A percentile compares a stretch with the other conserved stretches of the same genome.
Evolutionary conservation across 2,888 invertebrate species (phyloP).

Genomic region (Allolobophora icterica): DNA sequence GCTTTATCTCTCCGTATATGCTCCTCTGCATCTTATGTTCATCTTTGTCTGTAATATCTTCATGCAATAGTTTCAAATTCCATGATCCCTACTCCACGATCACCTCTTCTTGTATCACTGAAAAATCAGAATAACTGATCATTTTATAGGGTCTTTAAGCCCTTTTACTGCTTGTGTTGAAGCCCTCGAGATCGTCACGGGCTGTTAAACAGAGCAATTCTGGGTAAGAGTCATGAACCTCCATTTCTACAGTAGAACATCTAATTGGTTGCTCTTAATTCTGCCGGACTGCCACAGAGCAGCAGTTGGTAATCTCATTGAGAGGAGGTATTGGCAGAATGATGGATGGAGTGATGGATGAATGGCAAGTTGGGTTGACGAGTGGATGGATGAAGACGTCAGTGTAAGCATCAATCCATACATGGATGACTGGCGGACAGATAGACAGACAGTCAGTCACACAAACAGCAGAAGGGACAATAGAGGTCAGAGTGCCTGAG

Average conservation of each 20-base stretch:
- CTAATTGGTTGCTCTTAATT: not conserved
- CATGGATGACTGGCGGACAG: not conserved
- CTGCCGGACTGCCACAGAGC: not conserved
- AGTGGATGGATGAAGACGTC: too few relatives aligned
- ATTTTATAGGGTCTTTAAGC: not conserved
- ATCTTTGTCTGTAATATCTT: not conserved
- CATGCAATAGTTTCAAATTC: not conserved
- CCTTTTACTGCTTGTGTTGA: not conserved
- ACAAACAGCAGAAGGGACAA: not conserved
- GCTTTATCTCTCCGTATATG: not conserved
- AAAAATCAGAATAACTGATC: not conserved
- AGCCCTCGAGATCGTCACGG: not conserved
- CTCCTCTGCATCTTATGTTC: not conserved
- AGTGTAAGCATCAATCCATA: not conserved
- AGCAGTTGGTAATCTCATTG: not conserved
- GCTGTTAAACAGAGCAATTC: not conserved
- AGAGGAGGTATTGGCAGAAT: not conserved
- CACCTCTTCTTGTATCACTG: not conserved
- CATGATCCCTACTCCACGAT: not conserved
- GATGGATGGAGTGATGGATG: not conserved
- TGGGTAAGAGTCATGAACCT: not conserved
- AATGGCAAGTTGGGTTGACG: too few relatives aligned
- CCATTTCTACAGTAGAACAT: not conserved
- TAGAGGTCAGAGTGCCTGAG: not conserved
- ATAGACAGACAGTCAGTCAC: not conserved